Conservation (phyloP, 2,113 vertebrate species). For the Pterocles burchelli region DNA sequence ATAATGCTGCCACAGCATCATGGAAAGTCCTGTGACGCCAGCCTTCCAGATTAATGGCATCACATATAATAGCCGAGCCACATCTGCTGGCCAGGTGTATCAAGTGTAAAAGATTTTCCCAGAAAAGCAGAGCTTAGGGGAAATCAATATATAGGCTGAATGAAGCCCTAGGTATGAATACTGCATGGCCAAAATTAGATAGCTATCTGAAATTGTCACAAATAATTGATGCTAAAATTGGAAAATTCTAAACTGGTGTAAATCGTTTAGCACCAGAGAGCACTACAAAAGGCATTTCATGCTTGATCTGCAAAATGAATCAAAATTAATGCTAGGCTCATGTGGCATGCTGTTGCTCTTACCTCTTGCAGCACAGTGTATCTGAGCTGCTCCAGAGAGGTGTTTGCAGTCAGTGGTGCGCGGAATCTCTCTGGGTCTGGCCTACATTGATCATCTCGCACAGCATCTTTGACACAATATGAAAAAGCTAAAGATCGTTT, state of each 20-base stretch:
- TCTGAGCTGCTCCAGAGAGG: neutral
- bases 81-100: conserved; percentile 61
- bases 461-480: neutral
- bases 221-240: conserved; percentile 46
- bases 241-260: conserved; percentile 27
- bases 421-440: neutral
- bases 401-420: neutral
- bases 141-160: conserved; percentile 23
- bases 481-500: neutral
- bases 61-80: conserved; percentile 18
- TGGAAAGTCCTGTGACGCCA: conserved; percentile 10
- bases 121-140: neutral
- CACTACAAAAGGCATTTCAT: conserved; percentile 48
- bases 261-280: conserved; percentile 18
- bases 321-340: conserved; percentile 53
- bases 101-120: neutral
- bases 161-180: neutral
- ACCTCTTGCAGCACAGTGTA: neutral
- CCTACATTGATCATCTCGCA: conserved; percentile 13
- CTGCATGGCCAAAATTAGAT: conserved; percentile 12
- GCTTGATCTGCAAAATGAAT: conserved; percentile 62
- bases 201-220: conserved; percentile 16
- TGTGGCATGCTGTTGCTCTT: neutral
- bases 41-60: conserved; percentile 57
- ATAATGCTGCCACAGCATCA: conserved; percentile 55